Evolutionary conservation across 2,797 vertebrate genomes (phyloP).

Genomic region (Poecilia wingei): DNA sequence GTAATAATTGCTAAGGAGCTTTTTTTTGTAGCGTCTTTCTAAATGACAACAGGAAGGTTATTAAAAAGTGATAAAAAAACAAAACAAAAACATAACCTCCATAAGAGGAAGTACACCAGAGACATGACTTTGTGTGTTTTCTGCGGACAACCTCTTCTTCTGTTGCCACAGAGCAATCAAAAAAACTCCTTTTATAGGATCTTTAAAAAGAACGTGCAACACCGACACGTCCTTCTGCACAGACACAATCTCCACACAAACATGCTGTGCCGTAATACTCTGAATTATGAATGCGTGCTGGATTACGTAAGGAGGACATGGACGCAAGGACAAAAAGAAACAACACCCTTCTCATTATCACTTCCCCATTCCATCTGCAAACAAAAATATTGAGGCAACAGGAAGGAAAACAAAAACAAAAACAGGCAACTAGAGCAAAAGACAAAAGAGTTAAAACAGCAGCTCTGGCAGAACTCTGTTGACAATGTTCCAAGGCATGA

Average conservation of each 20-base stretch:
- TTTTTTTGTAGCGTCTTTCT: neutral
- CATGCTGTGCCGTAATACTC: constrained; percentile 2
- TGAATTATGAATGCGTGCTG: constrained; percentile 21
- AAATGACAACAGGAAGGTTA: neutral
- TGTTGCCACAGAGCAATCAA: constrained; percentile 1
- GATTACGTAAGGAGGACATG: constrained; percentile 38
- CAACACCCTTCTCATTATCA: constrained; percentile 61
- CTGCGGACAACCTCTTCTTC: constrained; percentile 7
- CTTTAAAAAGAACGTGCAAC: constrained; percentile 3
- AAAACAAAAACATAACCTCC: neutral
- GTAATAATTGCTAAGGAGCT: neutral
- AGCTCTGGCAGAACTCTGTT: constrained; percentile 58
- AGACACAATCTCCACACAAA: constrained; percentile 8
- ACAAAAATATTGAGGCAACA: constrained; percentile 43
- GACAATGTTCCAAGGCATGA: constrained; percentile 73
- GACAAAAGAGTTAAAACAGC: constrained; percentile 52
- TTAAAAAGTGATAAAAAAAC: neutral
- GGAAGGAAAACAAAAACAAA: constrained; percentile 46
- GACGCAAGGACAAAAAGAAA: constrained; percentile 39
- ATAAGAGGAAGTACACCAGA: neutral
- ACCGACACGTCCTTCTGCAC: neutral
- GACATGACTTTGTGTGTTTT: neutral
- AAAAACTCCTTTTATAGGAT: neutral
- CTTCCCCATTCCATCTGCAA: constrained; percentile 57
- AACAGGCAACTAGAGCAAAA: constrained; percentile 33